Percentiles rank a stretch among this genome's conserved stretches.
Conservation (phyloP, 2,113 vertebrate species). For the Elaphurus davidianus region DNA sequence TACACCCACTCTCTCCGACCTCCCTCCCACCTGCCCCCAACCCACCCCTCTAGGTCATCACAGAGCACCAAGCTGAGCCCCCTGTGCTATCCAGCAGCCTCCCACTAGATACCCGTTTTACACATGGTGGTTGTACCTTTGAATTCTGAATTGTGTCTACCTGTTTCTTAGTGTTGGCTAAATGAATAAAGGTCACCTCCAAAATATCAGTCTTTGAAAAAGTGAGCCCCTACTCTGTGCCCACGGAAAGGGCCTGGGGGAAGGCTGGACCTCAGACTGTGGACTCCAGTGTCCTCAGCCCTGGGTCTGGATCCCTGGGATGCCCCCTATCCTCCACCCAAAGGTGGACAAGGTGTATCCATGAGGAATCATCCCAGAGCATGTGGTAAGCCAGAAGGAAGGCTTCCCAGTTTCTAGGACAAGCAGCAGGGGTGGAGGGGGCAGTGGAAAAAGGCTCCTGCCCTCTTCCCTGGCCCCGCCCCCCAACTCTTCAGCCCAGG, state of each 20-base stretch:
- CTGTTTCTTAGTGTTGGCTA: background rate
- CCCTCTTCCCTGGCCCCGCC: conserved; percentile 1
- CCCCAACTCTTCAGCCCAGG: conserved; percentile 24
- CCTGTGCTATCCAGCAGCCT: background rate
- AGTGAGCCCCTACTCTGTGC: background rate
- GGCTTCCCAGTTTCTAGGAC: background rate
- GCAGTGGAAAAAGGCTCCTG: background rate
- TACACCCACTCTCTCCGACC: background rate
- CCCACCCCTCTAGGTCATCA: background rate
- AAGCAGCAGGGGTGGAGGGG: background rate
- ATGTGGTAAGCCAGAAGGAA: background rate
- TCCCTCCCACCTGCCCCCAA: background rate
- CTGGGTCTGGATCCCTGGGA: background rate
- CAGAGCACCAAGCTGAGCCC: background rate
- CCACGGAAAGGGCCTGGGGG: background rate
- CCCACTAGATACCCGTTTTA: background rate
- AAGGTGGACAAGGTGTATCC: background rate
- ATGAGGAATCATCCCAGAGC: background rate
- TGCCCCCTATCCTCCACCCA: background rate
- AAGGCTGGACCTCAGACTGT: background rate
- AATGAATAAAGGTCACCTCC: background rate
- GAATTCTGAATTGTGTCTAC: background rate
- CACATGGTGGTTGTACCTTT: background rate
- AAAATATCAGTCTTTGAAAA: conserved; percentile 5
- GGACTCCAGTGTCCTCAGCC: background rate